Percentiles rank a stretch among this genome's conserved stretches.
Evolutionary conservation across 2,888 invertebrate genomes (phyloP).

Genomic region (Nematopogon swammerdamellus): DNA sequence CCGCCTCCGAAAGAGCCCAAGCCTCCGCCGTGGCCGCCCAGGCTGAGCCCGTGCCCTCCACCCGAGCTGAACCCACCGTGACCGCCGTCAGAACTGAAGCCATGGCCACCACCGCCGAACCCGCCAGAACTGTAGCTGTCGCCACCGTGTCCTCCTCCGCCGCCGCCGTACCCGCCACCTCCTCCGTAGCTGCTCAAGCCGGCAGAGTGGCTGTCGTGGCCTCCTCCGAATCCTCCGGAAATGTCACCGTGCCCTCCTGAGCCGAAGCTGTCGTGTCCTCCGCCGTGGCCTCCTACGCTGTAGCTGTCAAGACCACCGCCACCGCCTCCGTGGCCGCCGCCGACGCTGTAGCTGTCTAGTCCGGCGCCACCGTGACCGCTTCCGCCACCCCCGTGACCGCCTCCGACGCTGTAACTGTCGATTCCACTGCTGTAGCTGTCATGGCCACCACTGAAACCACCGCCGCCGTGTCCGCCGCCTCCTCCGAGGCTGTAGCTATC

Average conservation of each 20-base stretch:
- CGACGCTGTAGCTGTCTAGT: constrained; percentile 15
- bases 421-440: constrained; percentile 10
- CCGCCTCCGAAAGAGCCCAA: constrained; percentile 17
- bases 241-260: constrained; percentile 3
- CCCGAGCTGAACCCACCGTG: constrained; percentile 13
- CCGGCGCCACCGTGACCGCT: constrained; percentile 13
- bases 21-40: constrained; percentile 19
- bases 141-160: constrained; percentile 11
- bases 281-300: constrained; percentile 10
- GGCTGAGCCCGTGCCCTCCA: constrained; percentile 17
- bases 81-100: constrained; percentile 19
- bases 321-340: constrained; percentile 9
- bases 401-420: constrained; percentile 8
- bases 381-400: constrained; percentile 7
- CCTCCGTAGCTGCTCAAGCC: constrained; percentile 12
- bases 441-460: constrained; percentile 12
- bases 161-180: constrained; percentile 10
- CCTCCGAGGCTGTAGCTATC: constrained; percentile 9
- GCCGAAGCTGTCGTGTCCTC: constrained; percentile 13
- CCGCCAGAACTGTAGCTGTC: constrained; percentile 11
- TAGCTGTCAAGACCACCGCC: constrained; percentile 8
- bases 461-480: constrained; percentile 7
- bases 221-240: background rate
- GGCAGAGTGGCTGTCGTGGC: constrained; percentile 8
- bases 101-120: constrained; percentile 14